Base-by-base conservation (phyloP, 2,888 invertebrate species). In the Macaria liturata region DNA sequence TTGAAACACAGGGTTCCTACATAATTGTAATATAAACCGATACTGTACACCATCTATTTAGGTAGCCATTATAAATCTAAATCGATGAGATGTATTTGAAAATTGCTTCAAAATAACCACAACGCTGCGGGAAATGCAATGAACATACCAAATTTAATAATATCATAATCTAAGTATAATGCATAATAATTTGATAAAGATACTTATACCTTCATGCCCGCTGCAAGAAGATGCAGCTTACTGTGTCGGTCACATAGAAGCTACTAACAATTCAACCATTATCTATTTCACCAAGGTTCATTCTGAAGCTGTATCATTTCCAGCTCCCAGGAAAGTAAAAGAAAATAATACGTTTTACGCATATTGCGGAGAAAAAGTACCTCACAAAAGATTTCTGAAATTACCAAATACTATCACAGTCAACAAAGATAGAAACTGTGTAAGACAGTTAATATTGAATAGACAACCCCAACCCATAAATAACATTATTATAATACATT, bases 401-500 rank as follows among this genome's bases (percentile, higher is more conserved):
- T 68, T 54, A 37, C 52, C 55, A 5, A 84, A 81, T 61, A 69
- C 67, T 61, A 59, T 88, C 6, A 40, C 71, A 9, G 34, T 86
- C 9, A 65, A 75, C 40, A 60, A 69, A 49, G 65, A 64, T 46
- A 50, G 60, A 45, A 65, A 71, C 9, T 55, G 66, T 66, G 66
- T 88, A 32, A 74, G 70, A 9, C 69, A 74, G 49, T 64, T 89
- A 51, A 34, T 74, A 48, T 47, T 89, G 50, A 68, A 81, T 66
- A 78, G 80, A 30, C 57, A 66, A 53, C 61, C 75, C 30, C 66
- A 62, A 59, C 57, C 60, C 9, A 68, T 63, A 50, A 70, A 72
- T 49, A 78, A 81, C 56, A 78, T 75, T 55, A 75, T 88, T 30
- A 65, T 88, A 40, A 77, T 89, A 67, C 69, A 82, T 4, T 91